Conservation (phyloP, 2,113 vertebrate species). For the Cygnus buccinator region DNA sequence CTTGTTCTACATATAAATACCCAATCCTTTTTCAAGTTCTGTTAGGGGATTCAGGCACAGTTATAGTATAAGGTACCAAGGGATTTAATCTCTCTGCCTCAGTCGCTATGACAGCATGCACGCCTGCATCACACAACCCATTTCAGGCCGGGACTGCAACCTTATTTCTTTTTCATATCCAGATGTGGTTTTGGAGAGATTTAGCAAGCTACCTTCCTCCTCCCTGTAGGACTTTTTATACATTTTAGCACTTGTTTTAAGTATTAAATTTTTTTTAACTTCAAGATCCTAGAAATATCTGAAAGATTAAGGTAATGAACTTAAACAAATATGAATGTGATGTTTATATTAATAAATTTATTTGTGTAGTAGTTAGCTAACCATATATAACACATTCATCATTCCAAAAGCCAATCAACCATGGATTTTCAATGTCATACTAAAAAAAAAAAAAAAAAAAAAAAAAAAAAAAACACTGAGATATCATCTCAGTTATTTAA, state of each 20-base stretch:
- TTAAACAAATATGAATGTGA: neutral
- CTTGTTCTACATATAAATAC: neutral
- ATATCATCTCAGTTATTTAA: neutral
- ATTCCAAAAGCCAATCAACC: neutral
- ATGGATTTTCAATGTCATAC: neutral
- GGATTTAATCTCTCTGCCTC: neutral
- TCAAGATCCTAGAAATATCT: neutral
- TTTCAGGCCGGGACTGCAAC: neutral
- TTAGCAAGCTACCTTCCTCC: neutral
- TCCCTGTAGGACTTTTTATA: accelerated
- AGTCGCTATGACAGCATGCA: neutral
- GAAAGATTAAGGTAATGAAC: neutral
- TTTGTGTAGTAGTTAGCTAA: neutral
- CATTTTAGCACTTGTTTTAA: neutral
- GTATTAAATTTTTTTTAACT: neutral
- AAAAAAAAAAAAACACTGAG: neutral
- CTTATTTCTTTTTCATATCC: neutral
- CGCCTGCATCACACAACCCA: neutral
- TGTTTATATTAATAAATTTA: neutral
- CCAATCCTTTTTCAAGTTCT: neutral
- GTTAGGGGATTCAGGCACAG: neutral
- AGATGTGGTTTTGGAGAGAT: neutral
- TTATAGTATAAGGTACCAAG: neutral
- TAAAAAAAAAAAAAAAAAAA: neutral
- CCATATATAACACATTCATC: neutral